Conservation (phyloP, 2,888 invertebrate species). For the Galerucella calmariensis region DNA sequence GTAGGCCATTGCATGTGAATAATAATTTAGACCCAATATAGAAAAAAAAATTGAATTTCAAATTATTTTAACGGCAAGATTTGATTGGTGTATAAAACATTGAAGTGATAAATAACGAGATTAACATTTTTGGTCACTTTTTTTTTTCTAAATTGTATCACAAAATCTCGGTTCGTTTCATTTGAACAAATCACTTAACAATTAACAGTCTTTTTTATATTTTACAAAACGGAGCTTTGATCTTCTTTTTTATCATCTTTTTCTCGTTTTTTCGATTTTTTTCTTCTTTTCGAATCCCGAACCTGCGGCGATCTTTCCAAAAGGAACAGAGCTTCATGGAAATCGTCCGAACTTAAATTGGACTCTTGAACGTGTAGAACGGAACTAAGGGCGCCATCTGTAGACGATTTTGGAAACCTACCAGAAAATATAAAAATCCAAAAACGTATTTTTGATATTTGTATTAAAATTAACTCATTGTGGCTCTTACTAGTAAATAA, state of each 20-base stretch:
- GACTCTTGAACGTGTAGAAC: conserved; percentile 70
- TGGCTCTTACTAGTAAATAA: neutral
- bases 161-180: conserved; percentile 54
- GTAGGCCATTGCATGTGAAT: too few species aligned
- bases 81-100: conserved; percentile 21
- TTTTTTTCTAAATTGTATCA: conserved; percentile 50
- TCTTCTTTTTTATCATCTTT: conserved; percentile 64
- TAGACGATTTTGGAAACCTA: conserved; percentile 69
- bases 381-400: conserved; percentile 70
- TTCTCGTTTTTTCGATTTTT: conserved; percentile 66
- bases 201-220: conserved; percentile 54
- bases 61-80: neutral
- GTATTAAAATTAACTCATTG: too few species aligned
- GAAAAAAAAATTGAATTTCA: too few species aligned
- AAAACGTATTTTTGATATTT: too few species aligned
- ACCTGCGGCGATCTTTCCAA: conserved; percentile 68
- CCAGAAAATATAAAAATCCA: conserved; percentile 7
- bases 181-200: conserved; percentile 54
- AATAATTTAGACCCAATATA: too few species aligned
- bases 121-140: conserved; percentile 43
- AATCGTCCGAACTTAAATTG: conserved; percentile 69
- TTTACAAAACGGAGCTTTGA: conserved; percentile 66
- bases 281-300: conserved; percentile 65
- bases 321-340: conserved; percentile 70
- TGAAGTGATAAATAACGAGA: conserved; percentile 19